Conservation (phyloP, 2,113 vertebrate species). For the Vimba vimba region DNA sequence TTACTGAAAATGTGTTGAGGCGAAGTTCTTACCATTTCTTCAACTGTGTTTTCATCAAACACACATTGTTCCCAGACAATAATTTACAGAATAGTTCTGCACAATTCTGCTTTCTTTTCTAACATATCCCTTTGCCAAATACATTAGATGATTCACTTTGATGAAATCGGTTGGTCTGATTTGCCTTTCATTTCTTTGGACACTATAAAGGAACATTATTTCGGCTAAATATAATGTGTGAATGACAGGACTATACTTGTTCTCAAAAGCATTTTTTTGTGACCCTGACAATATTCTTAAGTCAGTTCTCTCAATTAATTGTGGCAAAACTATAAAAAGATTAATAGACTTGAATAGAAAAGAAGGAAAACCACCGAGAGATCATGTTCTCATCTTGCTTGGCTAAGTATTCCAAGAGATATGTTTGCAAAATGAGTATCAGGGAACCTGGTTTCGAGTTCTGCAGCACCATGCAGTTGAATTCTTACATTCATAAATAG, state of each 20-base stretch:
- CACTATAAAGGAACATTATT: conserved; percentile 2
- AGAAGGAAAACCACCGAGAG: not conserved
- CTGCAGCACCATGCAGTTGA: conserved; percentile 70
- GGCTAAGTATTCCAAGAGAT: conserved; percentile 44
- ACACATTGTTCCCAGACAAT: conserved; percentile 1
- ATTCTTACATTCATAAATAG: conserved; percentile 71
- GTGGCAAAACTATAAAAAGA: conserved; percentile 24
- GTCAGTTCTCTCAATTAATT: not conserved
- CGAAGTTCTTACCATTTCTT: conserved; percentile 66
- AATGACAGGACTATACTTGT: conserved; percentile 12
- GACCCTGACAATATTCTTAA: not conserved
- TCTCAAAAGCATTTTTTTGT: not conserved
- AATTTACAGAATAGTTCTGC: conserved; percentile 12
- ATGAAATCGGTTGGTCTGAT: conserved; percentile 10
- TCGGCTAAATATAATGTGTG: not conserved
- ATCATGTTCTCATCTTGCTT: not conserved
- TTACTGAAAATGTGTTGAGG: conserved; percentile 62
- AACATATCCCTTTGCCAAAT: not conserved
- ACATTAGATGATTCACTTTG: not conserved
- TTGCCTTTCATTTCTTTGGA: conserved; percentile 8
- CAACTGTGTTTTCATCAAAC: conserved; percentile 14
- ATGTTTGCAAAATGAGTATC: conserved; percentile 27
- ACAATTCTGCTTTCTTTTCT: conserved; percentile 9
- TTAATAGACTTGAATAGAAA: not conserved
- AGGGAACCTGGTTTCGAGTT: conserved; percentile 39